Base-by-base conservation (phyloP, 2,888 invertebrate genomes). In the Tenthredo scrophulariae region DNA sequence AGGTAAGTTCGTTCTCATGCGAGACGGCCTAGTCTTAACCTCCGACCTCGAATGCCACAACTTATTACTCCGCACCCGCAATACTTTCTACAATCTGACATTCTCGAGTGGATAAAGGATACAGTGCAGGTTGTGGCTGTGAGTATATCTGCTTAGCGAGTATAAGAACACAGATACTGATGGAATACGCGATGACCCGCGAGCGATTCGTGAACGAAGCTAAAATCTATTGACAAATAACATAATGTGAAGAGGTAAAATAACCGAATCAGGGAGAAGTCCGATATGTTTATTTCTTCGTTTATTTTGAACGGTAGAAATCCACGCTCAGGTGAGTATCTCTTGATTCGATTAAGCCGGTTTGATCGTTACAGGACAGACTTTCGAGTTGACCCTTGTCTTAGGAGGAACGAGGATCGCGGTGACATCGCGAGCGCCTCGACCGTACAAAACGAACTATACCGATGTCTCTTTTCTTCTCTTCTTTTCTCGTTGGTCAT, bases 11-110 rank as follows among this genome's bases (percentile, higher is more conserved):
- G 86, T 84, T 92, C 92, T 91, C 92, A 92, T 87, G 90, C 88
- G 86, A 88, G 89, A 90, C 90, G 91, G 90, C 90, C 91, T 91
- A 91, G 91, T 88, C 88, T 89, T 90, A 92, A 93, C 92, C 92
- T 92, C 88, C 89, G 92, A 93, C 92, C 92, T 89, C 87, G 87
- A 87, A 86, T 89, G 90, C 91, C 89, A 91, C 92, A 92, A 92
- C 90, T 92, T 92, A 92, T 91, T 85, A 86, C 86, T 83, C 87
- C 46, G 88, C 89, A 89, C 89, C 89, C 89, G 89, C 90, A 88
- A 88, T 86, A 88, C 88, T 87, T 87, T 88, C 87, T 89, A 89
- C 90, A 89, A 90, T 89, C 89, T 77, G 84, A 88, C 89, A 88
- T 80, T 80, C 58, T 62, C 62, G 5, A 33, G 13, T 54, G 54